Conservation (phyloP, 2,113 vertebrate genomes). For the Cololabis saira region DNA sequence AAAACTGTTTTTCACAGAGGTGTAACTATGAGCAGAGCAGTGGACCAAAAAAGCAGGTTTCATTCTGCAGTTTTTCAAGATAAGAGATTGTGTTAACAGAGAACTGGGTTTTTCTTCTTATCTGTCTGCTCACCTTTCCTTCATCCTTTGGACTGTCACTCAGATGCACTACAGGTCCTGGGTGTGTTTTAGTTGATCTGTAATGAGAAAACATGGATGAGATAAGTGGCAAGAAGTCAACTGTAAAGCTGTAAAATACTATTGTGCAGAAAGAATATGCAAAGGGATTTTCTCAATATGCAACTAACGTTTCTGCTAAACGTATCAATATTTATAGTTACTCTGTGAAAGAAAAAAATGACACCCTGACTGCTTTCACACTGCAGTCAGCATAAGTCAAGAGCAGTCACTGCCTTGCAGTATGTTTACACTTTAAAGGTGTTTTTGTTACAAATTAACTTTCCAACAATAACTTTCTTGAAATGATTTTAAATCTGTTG, state of each 20-base stretch:
- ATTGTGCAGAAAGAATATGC: background rate
- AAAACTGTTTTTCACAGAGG: background rate
- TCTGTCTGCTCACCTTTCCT: slow-evolving; percentile 90
- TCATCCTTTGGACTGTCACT: slow-evolving; percentile 98
- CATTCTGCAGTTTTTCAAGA: background rate
- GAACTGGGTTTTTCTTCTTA: slow-evolving; percentile 13
- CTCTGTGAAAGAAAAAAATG: background rate
- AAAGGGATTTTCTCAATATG: background rate
- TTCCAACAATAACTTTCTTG: background rate
- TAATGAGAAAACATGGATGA: slow-evolving; percentile 37
- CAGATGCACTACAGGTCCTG: slow-evolving; percentile 96
- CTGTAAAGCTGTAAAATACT: background rate
- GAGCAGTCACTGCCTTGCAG: background rate
- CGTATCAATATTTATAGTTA: background rate
- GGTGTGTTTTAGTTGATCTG: slow-evolving; percentile 97
- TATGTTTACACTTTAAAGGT: background rate
- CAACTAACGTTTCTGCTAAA: background rate
- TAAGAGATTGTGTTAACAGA: too few relatives aligned
- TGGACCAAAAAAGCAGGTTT: background rate
- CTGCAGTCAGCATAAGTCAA: background rate
- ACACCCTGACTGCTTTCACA: background rate
- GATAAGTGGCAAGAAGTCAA: slow-evolving; percentile 5
- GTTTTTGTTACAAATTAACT: slow-evolving; percentile 6
- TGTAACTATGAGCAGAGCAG: slow-evolving; percentile 10
- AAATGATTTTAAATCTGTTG: background rate